Evolutionary conservation across 2,113 vertebrate species (phyloP).

Genomic region (Myotis yumanensis): DNA sequence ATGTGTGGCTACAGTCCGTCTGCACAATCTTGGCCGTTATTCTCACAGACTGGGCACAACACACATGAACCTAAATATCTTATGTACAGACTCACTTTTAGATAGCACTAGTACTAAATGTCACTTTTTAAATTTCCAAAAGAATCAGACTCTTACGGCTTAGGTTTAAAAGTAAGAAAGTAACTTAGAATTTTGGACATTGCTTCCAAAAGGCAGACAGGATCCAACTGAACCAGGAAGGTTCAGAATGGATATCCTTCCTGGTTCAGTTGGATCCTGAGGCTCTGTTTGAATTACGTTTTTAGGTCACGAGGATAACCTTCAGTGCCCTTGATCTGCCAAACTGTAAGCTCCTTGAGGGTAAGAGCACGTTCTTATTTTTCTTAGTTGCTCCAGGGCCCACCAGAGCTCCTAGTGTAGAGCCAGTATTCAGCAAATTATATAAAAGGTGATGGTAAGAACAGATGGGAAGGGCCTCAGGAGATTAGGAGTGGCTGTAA

Average conservation of each 20-base stretch:
- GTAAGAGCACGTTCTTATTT: not conserved
- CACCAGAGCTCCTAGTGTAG: not conserved
- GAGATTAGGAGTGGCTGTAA: constrained; percentile 6
- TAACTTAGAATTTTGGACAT: not conserved
- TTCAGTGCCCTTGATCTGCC: not conserved
- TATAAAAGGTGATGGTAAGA: not conserved
- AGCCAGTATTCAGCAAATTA: constrained; percentile 18
- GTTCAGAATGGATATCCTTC: not conserved
- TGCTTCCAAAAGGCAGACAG: not conserved
- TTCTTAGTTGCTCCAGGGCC: not conserved
- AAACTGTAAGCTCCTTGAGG: constrained; percentile 14
- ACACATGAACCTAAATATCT: not conserved
- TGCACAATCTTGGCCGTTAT: not conserved
- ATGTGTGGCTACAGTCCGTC: not conserved
- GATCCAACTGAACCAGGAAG: not conserved
- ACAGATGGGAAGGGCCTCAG: constrained; percentile 17
- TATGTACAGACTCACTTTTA: not conserved
- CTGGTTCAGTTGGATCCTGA: not conserved
- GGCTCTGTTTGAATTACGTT: not conserved
- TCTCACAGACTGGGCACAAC: not conserved
- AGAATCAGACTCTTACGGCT: not conserved
- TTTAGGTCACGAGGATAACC: not conserved
- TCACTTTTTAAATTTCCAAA: not conserved
- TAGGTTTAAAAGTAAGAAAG: constrained; percentile 41
- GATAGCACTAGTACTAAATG: not conserved